Conservation (phyloP, 2,113 vertebrate genomes). For the Amphiprion ocellaris region DNA sequence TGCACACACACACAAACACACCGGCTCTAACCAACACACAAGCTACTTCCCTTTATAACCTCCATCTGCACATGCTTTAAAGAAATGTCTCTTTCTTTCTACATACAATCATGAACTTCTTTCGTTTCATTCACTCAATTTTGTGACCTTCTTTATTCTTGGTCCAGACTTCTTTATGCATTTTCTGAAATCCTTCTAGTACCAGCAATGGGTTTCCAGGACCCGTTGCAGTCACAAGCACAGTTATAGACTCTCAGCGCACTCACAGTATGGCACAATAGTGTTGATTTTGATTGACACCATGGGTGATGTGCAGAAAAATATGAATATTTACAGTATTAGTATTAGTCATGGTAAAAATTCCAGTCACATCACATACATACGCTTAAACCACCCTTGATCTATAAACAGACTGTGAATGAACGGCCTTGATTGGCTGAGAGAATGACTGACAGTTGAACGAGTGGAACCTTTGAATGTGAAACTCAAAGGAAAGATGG, state of each 20-base stretch:
- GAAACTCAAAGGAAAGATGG: slow-evolving; percentile 85
- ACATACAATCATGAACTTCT: slow-evolving; percentile 29
- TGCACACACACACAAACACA: slow-evolving; percentile 21
- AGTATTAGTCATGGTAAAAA: slow-evolving; percentile 86
- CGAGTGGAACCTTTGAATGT: slow-evolving; percentile 85
- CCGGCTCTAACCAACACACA: slow-evolving; percentile 17
- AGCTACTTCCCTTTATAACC: slow-evolving; percentile 43
- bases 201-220: slow-evolving; percentile 67
- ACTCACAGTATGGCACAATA: slow-evolving; percentile 47
- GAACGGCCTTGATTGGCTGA: slow-evolving; percentile 82
- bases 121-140: slow-evolving; percentile 42
- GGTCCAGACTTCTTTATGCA: slow-evolving; percentile 41
- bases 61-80: slow-evolving; percentile 39
- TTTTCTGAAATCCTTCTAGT: slow-evolving; percentile 50
- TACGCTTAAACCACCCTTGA: slow-evolving; percentile 83
- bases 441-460: slow-evolving; percentile 83
- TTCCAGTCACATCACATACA: slow-evolving; percentile 85
- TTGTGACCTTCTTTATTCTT: slow-evolving; percentile 24
- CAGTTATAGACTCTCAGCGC: slow-evolving; percentile 35
- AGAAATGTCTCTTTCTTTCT: slow-evolving; percentile 36
- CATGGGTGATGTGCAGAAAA: slow-evolving; percentile 65
- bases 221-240: slow-evolving; percentile 52
- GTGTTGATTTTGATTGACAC: slow-evolving; percentile 81
- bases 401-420: slow-evolving; percentile 85
- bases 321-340: slow-evolving; percentile 86